phyloP scores from a whole-genome alignment of 2,113 vertebrate species.

The Callospermophilus lateralis region DNA sequence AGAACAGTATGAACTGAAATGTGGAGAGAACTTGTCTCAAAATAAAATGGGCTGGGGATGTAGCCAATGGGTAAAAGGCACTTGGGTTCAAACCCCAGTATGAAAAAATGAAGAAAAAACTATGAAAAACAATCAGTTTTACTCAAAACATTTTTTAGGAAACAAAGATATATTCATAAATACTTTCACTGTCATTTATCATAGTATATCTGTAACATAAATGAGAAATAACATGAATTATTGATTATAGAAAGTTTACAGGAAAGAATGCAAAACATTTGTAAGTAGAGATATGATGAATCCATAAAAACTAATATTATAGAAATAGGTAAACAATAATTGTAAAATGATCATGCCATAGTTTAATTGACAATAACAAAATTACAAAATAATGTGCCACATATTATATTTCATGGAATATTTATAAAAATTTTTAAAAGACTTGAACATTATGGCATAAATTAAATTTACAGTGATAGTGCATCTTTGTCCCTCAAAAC shows the following conservation, averaged over 20 bases:
- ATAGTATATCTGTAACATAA: neutral
- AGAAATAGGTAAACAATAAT: neutral
- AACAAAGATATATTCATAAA: neutral
- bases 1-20: too few species aligned
- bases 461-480: neutral
- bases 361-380: neutral
- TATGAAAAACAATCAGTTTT: neutral
- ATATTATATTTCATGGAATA: neutral
- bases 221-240: neutral
- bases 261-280: neutral
- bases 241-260: neutral
- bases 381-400: neutral
- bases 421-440: neutral
- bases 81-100: too few species aligned
- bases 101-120: too few species aligned
- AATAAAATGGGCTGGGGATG: too few species aligned
- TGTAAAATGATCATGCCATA: neutral
- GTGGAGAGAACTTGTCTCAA: too few species aligned
- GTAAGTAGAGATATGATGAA: neutral
- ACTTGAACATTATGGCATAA: neutral
- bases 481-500: rapidly evolving
- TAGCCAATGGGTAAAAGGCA: neutral
- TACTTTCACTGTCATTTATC: neutral
- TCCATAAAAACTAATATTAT: neutral
- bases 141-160: neutral